Base-by-base conservation (phyloP, 2,113 vertebrate species). In the Pomatorhinus ruficollis region DNA sequence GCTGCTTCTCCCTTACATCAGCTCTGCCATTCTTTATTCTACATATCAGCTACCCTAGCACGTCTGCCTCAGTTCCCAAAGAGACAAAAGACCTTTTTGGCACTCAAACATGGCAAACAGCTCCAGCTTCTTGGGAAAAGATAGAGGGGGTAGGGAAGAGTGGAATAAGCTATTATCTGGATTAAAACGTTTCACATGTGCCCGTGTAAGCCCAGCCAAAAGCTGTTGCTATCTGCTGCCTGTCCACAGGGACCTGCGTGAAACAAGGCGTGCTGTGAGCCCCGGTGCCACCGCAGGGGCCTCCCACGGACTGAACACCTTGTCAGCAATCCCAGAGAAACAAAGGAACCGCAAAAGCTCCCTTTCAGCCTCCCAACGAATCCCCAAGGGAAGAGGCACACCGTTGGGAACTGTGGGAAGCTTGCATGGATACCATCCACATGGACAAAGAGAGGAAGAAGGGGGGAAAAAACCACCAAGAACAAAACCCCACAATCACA, bases 1-100 rank as follows among this genome's bases (percentile, higher is more conserved):
- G 96, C 96, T 96, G 96, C 93, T 94, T 83, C 69, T 59, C 79
- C 60, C 88, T 96, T 95, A 91, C 96, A 95, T 90, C 94, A 97
- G 89, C 84, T 71, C 87, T 91, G 76, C 83, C 68, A 20, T 60
- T 90, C 97, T 97, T 97, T 94, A 86, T 89, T 57, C 88, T 28
- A 60, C 66, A 10, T 91, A 97, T 97, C 97, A 97, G 97, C 96
- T 97, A 97, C 93, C 96, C 90, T 15, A 87, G 95, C 97, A 97
- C 92, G 90, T 97, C 89, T 97, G 93, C 91, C 97, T 95, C 92
- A 80, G 93, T 95, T 95, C 93, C 97, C 93, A 96, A 93, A 90
- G 84, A 97, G 82, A 97, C 97, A 97, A 97, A 97, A 96, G 97
- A 89, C 76, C 95, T 89, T 87, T 95, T 6, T 97, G 93, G 97